A percentile compares a stretch with the other conserved stretches of the same genome.
Conservation (phyloP, 2,888 invertebrate genomes). For the Herminia tarsipennalis region DNA sequence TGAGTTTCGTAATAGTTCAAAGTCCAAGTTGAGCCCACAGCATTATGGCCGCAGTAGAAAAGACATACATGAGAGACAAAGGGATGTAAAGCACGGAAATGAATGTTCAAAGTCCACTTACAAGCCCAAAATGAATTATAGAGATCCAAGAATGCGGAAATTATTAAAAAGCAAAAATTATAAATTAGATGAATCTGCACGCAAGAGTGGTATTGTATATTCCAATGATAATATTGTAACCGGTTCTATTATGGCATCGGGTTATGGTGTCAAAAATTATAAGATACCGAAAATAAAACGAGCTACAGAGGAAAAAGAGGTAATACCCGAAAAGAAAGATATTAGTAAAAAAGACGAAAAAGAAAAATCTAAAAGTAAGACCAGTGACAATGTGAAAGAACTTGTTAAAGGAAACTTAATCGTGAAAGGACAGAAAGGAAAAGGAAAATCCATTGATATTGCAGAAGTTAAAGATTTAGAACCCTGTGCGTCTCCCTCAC, state of each 20-base stretch:
- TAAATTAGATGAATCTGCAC: slow-evolving; percentile 34
- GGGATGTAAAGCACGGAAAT: slow-evolving; percentile 8
- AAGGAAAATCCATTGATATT: neutral
- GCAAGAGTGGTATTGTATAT: slow-evolving; percentile 69
- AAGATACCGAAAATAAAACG: slow-evolving; percentile 82
- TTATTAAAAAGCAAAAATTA: slow-evolving; percentile 34
- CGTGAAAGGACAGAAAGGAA: neutral
- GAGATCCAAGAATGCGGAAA: slow-evolving; percentile 65
- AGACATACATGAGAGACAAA: slow-evolving; percentile 31
- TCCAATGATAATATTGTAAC: slow-evolving; percentile 75
- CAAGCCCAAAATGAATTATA: slow-evolving; percentile 61
- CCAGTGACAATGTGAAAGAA: slow-evolving; percentile 10
- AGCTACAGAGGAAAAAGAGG: slow-evolving; percentile 13
- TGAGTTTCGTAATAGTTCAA: slow-evolving; percentile 20
- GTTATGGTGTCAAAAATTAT: slow-evolving; percentile 78
- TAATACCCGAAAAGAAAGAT: slow-evolving; percentile 1
- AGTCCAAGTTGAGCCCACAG: slow-evolving; percentile 23
- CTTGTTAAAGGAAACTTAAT: neutral
- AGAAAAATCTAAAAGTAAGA: slow-evolving; percentile 12
- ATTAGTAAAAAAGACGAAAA: neutral
- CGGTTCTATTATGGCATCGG: slow-evolving; percentile 68
- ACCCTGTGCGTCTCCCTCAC: too few relatives aligned
- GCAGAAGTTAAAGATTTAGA: neutral
- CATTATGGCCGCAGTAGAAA: slow-evolving; percentile 38
- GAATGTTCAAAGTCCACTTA: slow-evolving; percentile 34